Conservation (phyloP, 2,888 invertebrate species). For the Sphaerophoria taeniata region DNA sequence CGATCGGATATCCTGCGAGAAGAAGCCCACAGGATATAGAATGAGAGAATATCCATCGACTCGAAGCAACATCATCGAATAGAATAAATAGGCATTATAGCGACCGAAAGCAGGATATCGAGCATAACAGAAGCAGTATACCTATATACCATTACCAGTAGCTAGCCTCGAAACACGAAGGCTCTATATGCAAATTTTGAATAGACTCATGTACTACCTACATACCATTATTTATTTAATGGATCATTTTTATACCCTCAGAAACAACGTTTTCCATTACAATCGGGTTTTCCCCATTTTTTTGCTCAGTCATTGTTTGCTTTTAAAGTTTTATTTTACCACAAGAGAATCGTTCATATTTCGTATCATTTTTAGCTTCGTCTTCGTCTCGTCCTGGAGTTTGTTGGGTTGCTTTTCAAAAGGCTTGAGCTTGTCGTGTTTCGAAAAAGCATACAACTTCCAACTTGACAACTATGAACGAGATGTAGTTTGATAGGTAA, state of each 20-base stretch:
- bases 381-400: constrained; percentile 18
- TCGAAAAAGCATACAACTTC: constrained; percentile 32
- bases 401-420: constrained; percentile 8
- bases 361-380: constrained; percentile 45
- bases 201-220: constrained; percentile 31
- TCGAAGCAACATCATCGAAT: constrained; percentile 27
- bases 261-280: constrained; percentile 45
- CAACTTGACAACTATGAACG: constrained; percentile 17
- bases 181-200: constrained; percentile 59
- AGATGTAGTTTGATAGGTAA: background rate
- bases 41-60: constrained; percentile 12
- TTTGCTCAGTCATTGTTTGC: constrained; percentile 19
- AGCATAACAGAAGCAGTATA: constrained; percentile 25
- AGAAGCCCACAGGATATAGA: constrained; percentile 55
- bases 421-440: constrained; percentile 47
- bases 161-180: constrained; percentile 13
- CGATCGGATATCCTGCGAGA: constrained; percentile 55
- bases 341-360: constrained; percentile 52
- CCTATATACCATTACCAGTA: background rate
- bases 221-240: constrained; percentile 36
- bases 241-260: constrained; percentile 50
- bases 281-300: background rate
- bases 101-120: constrained; percentile 16
- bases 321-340: constrained; percentile 33
- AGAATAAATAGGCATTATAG: background rate